phyloP scores from a whole-genome alignment of 2,888 invertebrate species.

The Lepidochitona cinerea region DNA sequence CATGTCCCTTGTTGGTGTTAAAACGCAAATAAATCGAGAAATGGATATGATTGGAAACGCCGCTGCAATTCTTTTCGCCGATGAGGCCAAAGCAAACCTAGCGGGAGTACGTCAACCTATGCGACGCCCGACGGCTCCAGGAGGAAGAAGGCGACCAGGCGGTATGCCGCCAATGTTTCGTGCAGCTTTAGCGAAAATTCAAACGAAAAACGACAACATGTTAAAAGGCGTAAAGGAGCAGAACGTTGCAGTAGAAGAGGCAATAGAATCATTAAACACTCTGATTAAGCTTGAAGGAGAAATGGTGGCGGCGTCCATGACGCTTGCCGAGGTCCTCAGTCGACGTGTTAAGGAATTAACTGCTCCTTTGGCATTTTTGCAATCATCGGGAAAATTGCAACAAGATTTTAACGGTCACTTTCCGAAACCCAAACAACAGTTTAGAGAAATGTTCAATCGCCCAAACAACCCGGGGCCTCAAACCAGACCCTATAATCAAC shows the following conservation, averaged over 20 bases:
- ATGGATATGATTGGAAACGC: neutral
- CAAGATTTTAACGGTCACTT: neutral
- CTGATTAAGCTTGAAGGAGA: neutral
- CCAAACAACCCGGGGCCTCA: neutral
- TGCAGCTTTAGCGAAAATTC: neutral
- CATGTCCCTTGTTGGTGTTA: neutral
- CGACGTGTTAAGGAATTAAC: neutral
- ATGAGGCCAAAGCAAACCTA: neutral
- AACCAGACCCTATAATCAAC: neutral
- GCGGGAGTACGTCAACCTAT: neutral
- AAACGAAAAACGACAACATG: neutral
- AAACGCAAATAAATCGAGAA: neutral
- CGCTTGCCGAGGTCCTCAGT: neutral
- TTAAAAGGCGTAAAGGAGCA: neutral
- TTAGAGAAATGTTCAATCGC: neutral
- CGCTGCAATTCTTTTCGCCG: neutral
- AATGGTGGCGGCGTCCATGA: neutral
- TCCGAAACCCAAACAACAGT: neutral
- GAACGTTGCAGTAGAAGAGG: neutral
- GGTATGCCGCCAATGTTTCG: neutral
- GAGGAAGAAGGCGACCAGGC: neutral
- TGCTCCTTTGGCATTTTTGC: neutral
- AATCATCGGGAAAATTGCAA: neutral
- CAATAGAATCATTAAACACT: neutral
- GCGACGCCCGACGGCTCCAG: neutral